Base-by-base conservation (phyloP, 2,113 vertebrate species). In the Pterocles orientalis region DNA sequence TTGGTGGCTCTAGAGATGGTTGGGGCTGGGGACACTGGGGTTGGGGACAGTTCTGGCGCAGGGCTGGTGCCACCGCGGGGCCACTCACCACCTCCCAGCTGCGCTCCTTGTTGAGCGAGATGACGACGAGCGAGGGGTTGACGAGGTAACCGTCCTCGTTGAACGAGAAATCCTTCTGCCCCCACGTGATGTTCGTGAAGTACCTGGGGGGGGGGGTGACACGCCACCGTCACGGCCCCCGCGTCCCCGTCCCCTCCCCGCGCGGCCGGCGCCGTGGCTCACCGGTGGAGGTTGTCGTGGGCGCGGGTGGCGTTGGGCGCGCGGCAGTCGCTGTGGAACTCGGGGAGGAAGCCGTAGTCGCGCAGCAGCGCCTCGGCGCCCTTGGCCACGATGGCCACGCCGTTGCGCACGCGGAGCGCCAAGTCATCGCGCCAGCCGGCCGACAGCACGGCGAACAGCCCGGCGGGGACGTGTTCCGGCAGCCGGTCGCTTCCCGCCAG, bases 11-110 rank as follows among this genome's bases (percentile, higher is more conserved):
- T 19, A 47, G 45, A 41, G 16, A 48, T 20, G 47, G 47, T 7
- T 7, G 47, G 47, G 20, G 39, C 39, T 41, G 39, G 45, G 45
- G 45, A 18, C 45, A 47, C 45, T 18, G 20, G 47, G 47, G 47
- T 18, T 47, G 45, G 45, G 62, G 41, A 29, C 41, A 23, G 64
- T 10, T 7, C 36, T 26, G 10, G 33, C 24, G 41, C 25, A 45
- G n/a, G 33, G 12, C 26, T 6, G 26, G 70, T 17, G 56, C 24
- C 68, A 16, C 31, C 4, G 14, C 24, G 19, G 36, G 58, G 12
- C 45, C 93, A 88, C 99, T 99, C 98, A 99, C 99, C 98, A 99
- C 99, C 98, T 99, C 99, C 99, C 99, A 99, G 60, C 96, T 98
- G 58, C 98, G 98, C 86, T 99, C 98, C 90, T 99, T 98, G 87